Conservation (phyloP, 1,140 invertebrate genomes). For the Cheumatopsyche charites region DNA sequence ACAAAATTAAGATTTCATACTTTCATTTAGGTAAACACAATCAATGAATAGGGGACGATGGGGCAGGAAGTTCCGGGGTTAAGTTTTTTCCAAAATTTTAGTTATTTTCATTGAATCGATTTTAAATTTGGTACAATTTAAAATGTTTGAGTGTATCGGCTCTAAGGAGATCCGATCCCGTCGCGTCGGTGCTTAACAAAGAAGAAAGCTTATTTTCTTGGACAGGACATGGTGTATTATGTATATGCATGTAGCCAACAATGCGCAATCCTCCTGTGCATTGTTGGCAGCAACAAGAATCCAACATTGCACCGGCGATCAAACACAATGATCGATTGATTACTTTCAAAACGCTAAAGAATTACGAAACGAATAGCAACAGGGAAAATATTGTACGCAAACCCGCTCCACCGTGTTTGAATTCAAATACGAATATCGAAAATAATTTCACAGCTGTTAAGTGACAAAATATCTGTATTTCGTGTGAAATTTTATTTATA, state of each 20-base stretch:
- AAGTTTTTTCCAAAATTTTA: too few species aligned
- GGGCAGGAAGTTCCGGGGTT: too few species aligned
- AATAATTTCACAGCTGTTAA: neutral
- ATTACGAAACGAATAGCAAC: neutral
- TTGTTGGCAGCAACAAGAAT: neutral
- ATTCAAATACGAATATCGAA: constrained; percentile 5
- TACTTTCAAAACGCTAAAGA: constrained; percentile 1
- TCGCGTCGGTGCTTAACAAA: constrained; percentile 22
- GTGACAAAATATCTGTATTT: too few species aligned
- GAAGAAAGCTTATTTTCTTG: constrained; percentile 43
- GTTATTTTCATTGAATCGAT: too few species aligned
- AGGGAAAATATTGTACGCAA: neutral
- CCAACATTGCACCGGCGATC: constrained; percentile 4
- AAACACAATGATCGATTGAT: constrained; percentile 26
- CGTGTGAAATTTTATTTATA: too few species aligned
- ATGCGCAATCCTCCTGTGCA: constrained; percentile 12
- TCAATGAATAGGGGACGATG: too few species aligned
- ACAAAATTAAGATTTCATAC: too few species aligned
- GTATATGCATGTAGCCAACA: constrained; percentile 39
- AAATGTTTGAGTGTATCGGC: too few species aligned
- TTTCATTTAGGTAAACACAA: too few species aligned
- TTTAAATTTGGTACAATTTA: too few species aligned
- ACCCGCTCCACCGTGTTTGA: neutral
- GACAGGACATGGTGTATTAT: constrained; percentile 30
- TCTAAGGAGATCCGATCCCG: constrained; percentile 7